phyloP scores from a whole-genome alignment of 2,113 vertebrate genomes.

The Manacus vitellinus region DNA sequence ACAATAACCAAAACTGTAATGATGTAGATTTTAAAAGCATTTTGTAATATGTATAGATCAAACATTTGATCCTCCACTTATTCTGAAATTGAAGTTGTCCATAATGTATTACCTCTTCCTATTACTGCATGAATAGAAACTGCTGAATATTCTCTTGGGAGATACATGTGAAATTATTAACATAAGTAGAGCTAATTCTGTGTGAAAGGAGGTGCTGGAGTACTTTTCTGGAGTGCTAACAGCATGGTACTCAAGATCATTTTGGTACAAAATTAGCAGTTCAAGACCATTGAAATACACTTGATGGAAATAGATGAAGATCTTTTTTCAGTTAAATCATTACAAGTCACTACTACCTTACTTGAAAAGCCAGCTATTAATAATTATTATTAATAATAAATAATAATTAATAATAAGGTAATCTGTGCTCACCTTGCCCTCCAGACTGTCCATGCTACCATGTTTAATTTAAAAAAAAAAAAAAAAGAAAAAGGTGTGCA shows the following conservation, averaged over 20 bases:
- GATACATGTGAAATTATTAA: conserved; percentile 3
- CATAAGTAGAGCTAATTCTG: conserved; percentile 23
- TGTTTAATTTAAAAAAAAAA: background rate
- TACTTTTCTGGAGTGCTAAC: conserved; percentile 21
- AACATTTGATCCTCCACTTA: background rate
- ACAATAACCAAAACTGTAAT: background rate
- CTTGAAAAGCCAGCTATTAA: background rate
- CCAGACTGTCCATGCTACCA: background rate
- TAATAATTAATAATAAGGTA: background rate
- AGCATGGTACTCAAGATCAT: conserved; percentile 10
- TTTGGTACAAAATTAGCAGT: conserved; percentile 23
- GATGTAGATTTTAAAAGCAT: background rate
- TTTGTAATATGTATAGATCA: background rate
- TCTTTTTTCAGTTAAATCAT: background rate
- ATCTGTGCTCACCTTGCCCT: background rate
- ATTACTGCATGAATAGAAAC: conserved; percentile 3
- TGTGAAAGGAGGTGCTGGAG: conserved; percentile 15
- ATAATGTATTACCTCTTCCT: background rate
- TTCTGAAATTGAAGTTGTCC: background rate
- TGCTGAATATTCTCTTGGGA: background rate
- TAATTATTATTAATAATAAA: too few relatives aligned
- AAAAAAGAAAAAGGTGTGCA: background rate
- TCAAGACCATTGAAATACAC: background rate
- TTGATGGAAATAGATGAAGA: background rate
- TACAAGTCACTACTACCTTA: background rate